phyloP scores from a whole-genome alignment of 2,113 vertebrate genomes.

The Mobula hypostoma region DNA sequence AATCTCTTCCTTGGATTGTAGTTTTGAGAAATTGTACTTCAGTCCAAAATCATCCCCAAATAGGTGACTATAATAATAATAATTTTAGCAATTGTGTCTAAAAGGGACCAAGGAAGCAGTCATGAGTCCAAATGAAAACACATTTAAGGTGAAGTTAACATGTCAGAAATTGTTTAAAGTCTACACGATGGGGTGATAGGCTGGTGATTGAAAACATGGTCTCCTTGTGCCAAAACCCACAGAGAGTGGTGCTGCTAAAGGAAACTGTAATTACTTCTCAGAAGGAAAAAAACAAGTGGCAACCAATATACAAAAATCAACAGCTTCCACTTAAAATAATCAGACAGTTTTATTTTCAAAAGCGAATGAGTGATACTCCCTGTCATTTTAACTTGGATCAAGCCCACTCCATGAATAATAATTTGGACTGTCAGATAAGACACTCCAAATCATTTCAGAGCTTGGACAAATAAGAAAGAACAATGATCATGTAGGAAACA shows the following conservation, averaged over 20 bases:
- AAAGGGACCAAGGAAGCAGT: background rate
- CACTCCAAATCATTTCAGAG: background rate
- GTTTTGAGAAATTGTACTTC: background rate
- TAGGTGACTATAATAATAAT: background rate
- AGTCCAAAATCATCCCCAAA: background rate
- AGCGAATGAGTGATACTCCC: background rate
- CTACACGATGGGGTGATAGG: background rate
- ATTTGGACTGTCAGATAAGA: background rate
- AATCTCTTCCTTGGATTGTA: background rate
- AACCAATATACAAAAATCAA: background rate
- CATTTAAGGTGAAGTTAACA: background rate
- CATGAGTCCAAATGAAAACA: background rate
- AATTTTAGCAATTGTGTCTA: background rate
- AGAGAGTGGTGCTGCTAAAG: background rate
- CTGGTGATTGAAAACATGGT: background rate
- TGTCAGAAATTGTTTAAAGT: background rate
- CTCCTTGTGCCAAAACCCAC: background rate
- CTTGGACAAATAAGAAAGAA: too few relatives aligned
- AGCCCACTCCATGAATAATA: background rate
- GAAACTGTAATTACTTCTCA: background rate
- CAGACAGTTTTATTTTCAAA: background rate
- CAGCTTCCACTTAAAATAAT: background rate
- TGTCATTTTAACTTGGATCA: too few relatives aligned
- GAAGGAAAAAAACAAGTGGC: background rate
- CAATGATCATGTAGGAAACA: too few relatives aligned